A percentile compares a stretch with the other conserved stretches of the same genome.
Evolutionary conservation across 1,140 invertebrate species (phyloP).

Genomic region (Anastatus disparis): DNA sequence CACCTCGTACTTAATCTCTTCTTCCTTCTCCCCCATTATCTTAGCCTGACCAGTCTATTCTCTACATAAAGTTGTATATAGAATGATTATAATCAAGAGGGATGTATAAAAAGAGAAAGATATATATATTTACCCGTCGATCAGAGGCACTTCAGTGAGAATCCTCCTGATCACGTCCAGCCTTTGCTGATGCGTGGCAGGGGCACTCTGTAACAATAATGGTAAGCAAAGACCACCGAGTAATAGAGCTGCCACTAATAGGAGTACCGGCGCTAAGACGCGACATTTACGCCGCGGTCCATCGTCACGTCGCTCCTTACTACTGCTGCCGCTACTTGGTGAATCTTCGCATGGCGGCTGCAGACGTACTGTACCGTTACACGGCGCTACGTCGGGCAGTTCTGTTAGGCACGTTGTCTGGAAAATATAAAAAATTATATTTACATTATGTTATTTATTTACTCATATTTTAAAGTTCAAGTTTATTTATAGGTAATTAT

Average conservation of each 20-base stretch:
- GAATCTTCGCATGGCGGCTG: conserved; percentile 63
- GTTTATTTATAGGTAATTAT: too few relatives aligned
- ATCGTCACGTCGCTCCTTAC: conserved; percentile 59
- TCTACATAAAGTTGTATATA: too few relatives aligned
- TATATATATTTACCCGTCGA: conserved; percentile 70
- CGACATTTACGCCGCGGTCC: conserved; percentile 60
- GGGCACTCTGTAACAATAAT: conserved; percentile 64
- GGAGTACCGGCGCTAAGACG: conserved; percentile 61
- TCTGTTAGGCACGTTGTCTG: conserved; percentile 69
- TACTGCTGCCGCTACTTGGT: conserved; percentile 61
- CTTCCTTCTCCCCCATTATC: too few relatives aligned
- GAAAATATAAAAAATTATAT: too few relatives aligned
- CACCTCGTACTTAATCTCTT: too few relatives aligned
- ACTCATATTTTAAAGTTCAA: too few relatives aligned
- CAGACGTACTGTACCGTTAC: conserved; percentile 64
- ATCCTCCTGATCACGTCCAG: conserved; percentile 69
- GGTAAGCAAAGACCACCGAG: conserved; percentile 67
- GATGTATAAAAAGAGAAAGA: too few relatives aligned
- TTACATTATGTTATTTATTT: too few relatives aligned
- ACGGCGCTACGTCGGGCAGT: conserved; percentile 67
- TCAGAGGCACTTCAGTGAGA: conserved; percentile 71
- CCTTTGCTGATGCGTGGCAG: conserved; percentile 66
- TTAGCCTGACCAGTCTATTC: too few relatives aligned
- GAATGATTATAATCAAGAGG: too few relatives aligned
- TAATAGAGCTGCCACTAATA: conserved; percentile 62